These are phyloP conservation scores for Pimephales promelas DNA, from an alignment of 2,113 vertebrate species.

Conservation along the genomic window DNA sequence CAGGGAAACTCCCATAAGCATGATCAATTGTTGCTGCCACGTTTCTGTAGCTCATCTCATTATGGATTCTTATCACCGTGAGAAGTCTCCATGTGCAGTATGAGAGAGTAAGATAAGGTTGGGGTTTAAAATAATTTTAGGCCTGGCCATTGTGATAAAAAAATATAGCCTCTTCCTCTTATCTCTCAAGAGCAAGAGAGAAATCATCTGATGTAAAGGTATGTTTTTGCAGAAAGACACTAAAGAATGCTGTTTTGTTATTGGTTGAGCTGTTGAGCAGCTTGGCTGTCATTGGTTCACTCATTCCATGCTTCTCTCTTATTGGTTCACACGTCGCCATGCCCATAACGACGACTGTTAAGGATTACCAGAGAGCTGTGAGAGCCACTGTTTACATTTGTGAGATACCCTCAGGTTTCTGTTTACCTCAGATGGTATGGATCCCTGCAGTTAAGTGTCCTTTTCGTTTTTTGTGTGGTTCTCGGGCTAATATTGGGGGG, in stretches of 20 bases:
- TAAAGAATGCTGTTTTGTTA: background rate
- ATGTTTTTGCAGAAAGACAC: background rate
- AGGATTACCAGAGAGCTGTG: background rate
- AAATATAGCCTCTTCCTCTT: slow-evolving; percentile 10
- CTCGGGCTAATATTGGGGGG: background rate
- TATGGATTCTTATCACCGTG: slow-evolving; percentile 27
- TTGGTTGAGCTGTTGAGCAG: background rate
- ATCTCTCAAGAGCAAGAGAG: slow-evolving; percentile 9
- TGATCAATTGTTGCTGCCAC: background rate
- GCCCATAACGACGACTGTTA: background rate
- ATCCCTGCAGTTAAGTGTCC: slow-evolving; percentile 21
- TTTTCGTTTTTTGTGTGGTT: background rate
- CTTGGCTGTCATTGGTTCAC: background rate
- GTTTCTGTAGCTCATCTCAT: slow-evolving; percentile 13
- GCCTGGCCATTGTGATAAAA: slow-evolving; percentile 16
- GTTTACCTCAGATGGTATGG: slow-evolving; percentile 20
- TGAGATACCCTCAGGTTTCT: slow-evolving; percentile 27
- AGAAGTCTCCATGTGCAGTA: background rate
- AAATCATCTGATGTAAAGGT: background rate
- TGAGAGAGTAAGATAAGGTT: slow-evolving; percentile 12
- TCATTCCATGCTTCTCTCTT: background rate
- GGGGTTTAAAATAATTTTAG: slow-evolving; percentile 37
- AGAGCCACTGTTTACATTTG: slow-evolving; percentile 18
- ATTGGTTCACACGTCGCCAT: background rate
- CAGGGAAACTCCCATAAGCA: slow-evolving; percentile 7